Conservation (phyloP, 2,888 invertebrate species). For the Drosophila mettleri region DNA sequence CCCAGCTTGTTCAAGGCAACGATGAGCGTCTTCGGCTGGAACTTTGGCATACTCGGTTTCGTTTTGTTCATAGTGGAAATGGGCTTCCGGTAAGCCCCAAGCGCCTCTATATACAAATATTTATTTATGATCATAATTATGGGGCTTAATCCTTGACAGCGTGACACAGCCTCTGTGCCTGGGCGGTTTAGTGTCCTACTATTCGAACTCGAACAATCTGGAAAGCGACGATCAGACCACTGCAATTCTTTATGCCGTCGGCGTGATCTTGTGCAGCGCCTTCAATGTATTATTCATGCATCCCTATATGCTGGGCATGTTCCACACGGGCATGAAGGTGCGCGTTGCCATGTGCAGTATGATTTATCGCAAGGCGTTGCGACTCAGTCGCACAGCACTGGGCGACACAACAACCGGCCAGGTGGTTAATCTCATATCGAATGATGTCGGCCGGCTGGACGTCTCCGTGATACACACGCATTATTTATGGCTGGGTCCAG, state of each 20-base stretch:
- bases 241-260: conserved; percentile 91
- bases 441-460: conserved; percentile 92
- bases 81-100: conserved; percentile 85
- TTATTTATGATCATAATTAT: conserved; percentile 63
- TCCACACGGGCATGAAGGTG: conserved; percentile 85
- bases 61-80: conserved; percentile 88
- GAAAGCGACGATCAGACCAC: conserved; percentile 81
- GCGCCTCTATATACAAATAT: conserved; percentile 30
- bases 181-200: conserved; percentile 88
- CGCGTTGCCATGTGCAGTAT: conserved; percentile 89
- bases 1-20: conserved; percentile 85
- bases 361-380: conserved; percentile 89
- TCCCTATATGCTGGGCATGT: conserved; percentile 92
- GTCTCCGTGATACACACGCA: conserved; percentile 93
- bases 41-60: conserved; percentile 87
- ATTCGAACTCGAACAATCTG: conserved; percentile 76
- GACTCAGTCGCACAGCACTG: conserved; percentile 90
- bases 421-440: conserved; percentile 95
- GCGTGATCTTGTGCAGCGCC: conserved; percentile 90
- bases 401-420: conserved; percentile 91
- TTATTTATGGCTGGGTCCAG: conserved; percentile 95
- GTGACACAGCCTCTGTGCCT: conserved; percentile 88
- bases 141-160: conserved; percentile 82
- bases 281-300: conserved; percentile 93
- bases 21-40: conserved; percentile 87